phyloP scores from a whole-genome alignment of 2,888 invertebrate species.

The Mythimna albipuncta region DNA sequence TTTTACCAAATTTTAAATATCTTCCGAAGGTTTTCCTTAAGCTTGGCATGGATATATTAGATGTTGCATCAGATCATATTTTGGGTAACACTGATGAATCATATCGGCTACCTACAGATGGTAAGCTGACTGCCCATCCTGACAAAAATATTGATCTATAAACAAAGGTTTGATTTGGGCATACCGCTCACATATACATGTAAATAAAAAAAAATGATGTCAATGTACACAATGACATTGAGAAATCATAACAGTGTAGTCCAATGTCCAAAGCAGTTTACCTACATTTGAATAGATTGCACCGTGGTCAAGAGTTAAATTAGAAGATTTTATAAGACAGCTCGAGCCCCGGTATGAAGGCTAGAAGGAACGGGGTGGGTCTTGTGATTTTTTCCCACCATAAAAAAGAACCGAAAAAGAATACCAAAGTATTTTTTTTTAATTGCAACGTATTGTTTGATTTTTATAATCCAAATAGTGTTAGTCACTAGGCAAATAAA shows the following conservation, averaged over 20 bases:
- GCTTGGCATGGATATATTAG: conserved; percentile 2
- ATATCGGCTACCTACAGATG: background rate
- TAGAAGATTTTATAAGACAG: background rate
- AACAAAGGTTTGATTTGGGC: background rate
- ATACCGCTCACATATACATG: background rate
- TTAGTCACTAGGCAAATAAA: conserved; percentile 8
- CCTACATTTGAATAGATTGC: background rate
- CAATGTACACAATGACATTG: background rate
- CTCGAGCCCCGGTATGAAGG: too few species aligned
- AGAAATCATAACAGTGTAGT: conserved; percentile 1
- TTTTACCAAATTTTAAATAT: conserved; percentile 1
- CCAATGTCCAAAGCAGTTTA: background rate
- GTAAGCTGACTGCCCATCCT: background rate
- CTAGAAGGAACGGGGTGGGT: too few species aligned
- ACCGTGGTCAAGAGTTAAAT: background rate
- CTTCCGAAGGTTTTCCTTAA: conserved; percentile 14
- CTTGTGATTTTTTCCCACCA: too few species aligned
- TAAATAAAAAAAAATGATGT: background rate
- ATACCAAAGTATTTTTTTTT: background rate
- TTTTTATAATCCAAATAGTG: background rate
- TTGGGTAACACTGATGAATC: conserved; percentile 24
- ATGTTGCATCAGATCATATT: conserved; percentile 2
- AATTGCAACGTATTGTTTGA: background rate
- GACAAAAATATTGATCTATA: conserved; percentile 2
- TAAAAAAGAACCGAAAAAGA: background rate